phyloP scores from a whole-genome alignment of 2,888 invertebrate species.

The Brachylomia viminalis region DNA sequence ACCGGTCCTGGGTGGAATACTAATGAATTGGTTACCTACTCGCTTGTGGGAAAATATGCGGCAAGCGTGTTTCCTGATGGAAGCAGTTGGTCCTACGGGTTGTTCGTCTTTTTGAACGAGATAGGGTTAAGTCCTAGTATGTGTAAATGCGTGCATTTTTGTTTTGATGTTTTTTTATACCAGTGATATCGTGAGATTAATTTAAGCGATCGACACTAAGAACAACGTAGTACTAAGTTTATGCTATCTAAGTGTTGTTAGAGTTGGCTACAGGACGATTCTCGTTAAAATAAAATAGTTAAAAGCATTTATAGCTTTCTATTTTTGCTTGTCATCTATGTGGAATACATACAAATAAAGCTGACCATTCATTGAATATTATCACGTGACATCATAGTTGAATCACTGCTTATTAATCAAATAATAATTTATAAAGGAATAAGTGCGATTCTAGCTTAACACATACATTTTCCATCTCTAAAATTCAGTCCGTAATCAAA shows the following conservation, averaged over 20 bases:
- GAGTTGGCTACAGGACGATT: too few species aligned
- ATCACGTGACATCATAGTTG: too few species aligned
- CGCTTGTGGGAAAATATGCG: conserved; percentile 63
- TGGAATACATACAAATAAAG: too few species aligned
- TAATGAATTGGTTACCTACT: conserved; percentile 77
- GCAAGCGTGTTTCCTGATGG: conserved; percentile 56
- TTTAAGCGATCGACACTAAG: too few species aligned
- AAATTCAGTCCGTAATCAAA: background rate
- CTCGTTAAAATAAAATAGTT: too few species aligned
- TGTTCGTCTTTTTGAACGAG: conserved; percentile 8
- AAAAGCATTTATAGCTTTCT: too few species aligned
- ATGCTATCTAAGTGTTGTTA: too few species aligned
- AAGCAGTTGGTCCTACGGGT: conserved; percentile 40
- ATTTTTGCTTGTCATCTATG: too few species aligned
- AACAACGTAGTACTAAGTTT: too few species aligned
- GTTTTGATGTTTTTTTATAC: background rate
- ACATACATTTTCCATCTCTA: background rate
- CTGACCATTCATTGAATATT: too few species aligned
- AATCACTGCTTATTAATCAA: too few species aligned
- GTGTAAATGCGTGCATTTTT: conserved; percentile 3
- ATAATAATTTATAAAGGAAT: background rate
- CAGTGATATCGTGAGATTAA: background rate
- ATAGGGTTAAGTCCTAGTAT: background rate
- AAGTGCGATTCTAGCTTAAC: background rate
- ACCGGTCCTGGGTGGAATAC: conserved; percentile 72